Percentiles rank a stretch among this genome's conserved stretches.
Conservation (phyloP, 92 coral and sea anemone species). For the Palythoa grandiflora region DNA sequence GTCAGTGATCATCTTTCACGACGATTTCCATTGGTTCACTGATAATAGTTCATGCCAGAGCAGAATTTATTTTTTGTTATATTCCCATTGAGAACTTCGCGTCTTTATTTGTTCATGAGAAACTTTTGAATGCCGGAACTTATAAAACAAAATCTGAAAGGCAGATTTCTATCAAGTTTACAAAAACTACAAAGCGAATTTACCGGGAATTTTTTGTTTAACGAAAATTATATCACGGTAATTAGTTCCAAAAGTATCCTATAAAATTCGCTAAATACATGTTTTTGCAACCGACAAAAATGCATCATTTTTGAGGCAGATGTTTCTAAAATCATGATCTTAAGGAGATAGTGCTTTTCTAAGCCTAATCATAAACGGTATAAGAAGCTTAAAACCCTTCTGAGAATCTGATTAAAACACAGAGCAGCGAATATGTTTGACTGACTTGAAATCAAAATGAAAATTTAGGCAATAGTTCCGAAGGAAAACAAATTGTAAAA, state of each 20-base stretch:
- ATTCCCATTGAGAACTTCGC: constrained; percentile 70
- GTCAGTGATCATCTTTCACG: constrained; percentile 62
- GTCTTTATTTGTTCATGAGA: constrained; percentile 67
- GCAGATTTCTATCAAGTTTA: constrained; percentile 65
- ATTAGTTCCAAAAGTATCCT: constrained; percentile 68
- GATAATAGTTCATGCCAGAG: constrained; percentile 83
- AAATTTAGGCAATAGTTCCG: constrained; percentile 17
- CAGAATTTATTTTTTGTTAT: constrained; percentile 84
- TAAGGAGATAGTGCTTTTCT: constrained; percentile 24
- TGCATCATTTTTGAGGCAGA: constrained; percentile 51
- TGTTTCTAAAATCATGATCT: constrained; percentile 47
- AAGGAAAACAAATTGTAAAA: constrained; percentile 53
- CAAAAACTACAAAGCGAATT: constrained; percentile 62
- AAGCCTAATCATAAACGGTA: constrained; percentile 14
- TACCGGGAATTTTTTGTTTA: constrained; percentile 59
- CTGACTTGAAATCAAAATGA: constrained; percentile 18
- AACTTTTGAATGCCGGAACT: constrained; percentile 85
- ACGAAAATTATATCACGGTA: constrained; percentile 67
- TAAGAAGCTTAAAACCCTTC: constrained; percentile 41
- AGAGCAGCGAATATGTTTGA: constrained; percentile 9
- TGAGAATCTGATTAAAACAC: background rate
- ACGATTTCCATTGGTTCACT: constrained; percentile 73
- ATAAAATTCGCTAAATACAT: constrained; percentile 64
- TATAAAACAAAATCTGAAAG: constrained; percentile 51
- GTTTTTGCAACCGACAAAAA: constrained; percentile 61